These are phyloP conservation scores for Tetramorium parvispinum DNA, from an alignment of 1,140 invertebrate species.

Conservation along the genomic window DNA sequence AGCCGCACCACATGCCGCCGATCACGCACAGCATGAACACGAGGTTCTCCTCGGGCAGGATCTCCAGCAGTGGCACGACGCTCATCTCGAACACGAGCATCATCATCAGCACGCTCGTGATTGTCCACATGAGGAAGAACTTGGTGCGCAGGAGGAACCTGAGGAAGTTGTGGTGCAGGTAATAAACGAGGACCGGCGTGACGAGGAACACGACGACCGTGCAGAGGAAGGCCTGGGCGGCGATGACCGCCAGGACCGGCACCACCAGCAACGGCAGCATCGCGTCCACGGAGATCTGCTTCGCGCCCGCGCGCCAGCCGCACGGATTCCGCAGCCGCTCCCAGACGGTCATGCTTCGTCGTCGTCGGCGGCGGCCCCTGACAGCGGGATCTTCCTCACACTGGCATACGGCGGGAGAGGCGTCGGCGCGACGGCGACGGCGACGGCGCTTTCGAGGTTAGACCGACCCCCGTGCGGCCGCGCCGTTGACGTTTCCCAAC, in stretches of 20 bases:
- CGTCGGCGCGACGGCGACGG: background rate
- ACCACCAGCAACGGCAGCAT: constrained; percentile 88
- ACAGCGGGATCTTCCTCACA: background rate
- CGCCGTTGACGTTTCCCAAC: background rate
- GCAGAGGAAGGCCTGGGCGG: constrained; percentile 87
- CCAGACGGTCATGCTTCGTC: constrained; percentile 80
- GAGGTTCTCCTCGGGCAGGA: constrained; percentile 89
- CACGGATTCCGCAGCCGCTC: constrained; percentile 85
- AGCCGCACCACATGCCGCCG: constrained; percentile 87
- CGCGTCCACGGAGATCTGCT: constrained; percentile 86
- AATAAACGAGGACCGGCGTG: constrained; percentile 88
- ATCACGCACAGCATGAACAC: constrained; percentile 87
- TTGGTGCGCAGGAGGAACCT: constrained; percentile 88
- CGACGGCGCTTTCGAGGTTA: constrained; percentile 49
- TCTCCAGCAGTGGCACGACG: constrained; percentile 88
- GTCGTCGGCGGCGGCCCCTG: background rate
- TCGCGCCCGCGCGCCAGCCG: constrained; percentile 83
- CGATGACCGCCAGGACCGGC: constrained; percentile 87
- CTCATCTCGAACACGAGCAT: constrained; percentile 89
- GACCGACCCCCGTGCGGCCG: background rate
- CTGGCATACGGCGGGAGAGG: constrained; percentile 39
- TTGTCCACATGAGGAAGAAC: constrained; percentile 90
- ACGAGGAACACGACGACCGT: constrained; percentile 88
- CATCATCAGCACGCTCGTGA: constrained; percentile 88
- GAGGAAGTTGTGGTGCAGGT: constrained; percentile 87